Evolutionary conservation across 2,113 vertebrate genomes (phyloP), one percentile per base, ranked within the genome.

Genomic region (Urocolius indicus): DNA sequence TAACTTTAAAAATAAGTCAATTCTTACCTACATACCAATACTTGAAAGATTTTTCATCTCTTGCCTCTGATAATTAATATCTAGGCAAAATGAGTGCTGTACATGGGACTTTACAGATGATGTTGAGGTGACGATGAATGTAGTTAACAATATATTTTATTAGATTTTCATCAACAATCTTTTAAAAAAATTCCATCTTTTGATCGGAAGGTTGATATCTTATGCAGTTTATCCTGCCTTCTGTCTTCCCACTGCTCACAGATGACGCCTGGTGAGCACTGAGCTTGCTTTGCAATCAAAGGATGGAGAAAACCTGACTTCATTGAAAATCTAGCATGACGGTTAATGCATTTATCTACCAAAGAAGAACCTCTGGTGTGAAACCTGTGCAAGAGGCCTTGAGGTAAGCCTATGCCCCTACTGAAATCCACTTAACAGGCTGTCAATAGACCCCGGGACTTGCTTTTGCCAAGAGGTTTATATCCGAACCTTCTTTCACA

Each of bases 401-500:
- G 61, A 5, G 4, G 20, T 34, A 62, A 62, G 24, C 13, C 73
- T 36, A 0, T 32, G 41, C 16, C 27, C 48, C 34, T 41, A 26
- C 24, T 58, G 43, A 86, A 85, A 92, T 34, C 51, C 55, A 66
- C 19, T 76, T 36, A 49, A 69, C 46, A 54, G 30, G 45, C 43
- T 92, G 72, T n/a, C 59, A 92, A 23, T 1, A 63, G 59, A 54
- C 38, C 69, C 2, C 0, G 0, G 8, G 24, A 21, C 20, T 36
- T 66, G 65, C n/a, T 83, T 74, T 32, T 32, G 41, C 67, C 62
- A 48, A 74, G n/a, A 67, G n/a, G 32, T 71, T 90, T 59, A 51
- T 4, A n/a, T 61, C 68, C 86, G 63, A 93, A 55, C 34, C 34
- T 94, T 75, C 81, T 76, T 91, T 74, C 65, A 77, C 59, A 34